phyloP scores from a whole-genome alignment of 2,888 invertebrate species.

The Chrysina gloriosa region DNA sequence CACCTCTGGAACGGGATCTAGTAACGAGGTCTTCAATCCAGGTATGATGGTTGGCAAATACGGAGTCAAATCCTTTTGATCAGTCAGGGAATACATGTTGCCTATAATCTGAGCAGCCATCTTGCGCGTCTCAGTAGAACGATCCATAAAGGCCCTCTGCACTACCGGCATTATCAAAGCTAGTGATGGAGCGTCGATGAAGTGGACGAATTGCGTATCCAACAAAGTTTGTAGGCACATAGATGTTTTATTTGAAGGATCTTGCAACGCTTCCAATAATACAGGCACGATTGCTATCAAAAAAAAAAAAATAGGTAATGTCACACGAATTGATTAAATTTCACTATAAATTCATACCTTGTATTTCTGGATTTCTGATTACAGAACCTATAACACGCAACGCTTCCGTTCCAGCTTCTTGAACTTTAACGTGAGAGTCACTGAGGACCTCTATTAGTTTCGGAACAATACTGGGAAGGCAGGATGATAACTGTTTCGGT shows the following conservation, averaged over 20 bases:
- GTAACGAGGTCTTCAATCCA: constrained; percentile 92
- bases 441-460: constrained; percentile 96
- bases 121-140: constrained; percentile 97
- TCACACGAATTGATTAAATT: background rate
- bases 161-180: constrained; percentile 99
- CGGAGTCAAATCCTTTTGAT: constrained; percentile 97
- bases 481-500: constrained; percentile 97
- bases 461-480: constrained; percentile 97
- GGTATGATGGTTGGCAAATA: constrained; percentile 97
- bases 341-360: constrained; percentile 68
- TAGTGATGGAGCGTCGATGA: constrained; percentile 98
- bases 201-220: constrained; percentile 98
- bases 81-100: constrained; percentile 99
- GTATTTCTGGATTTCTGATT: constrained; percentile 98
- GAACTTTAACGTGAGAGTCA: constrained; percentile 97
- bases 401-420: constrained; percentile 96
- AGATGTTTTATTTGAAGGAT: constrained; percentile 95
- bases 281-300: constrained; percentile 83
- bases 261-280: constrained; percentile 90
- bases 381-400: constrained; percentile 96
- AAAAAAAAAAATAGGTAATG: background rate
- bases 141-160: constrained; percentile 96
- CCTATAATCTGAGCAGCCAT: constrained; percentile 99
- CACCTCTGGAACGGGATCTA: constrained; percentile 98
- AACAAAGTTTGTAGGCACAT: constrained; percentile 91